A percentile compares a stretch with the other conserved stretches of the same genome.
phyloP scores from a whole-genome alignment of 2,113 vertebrate species.

The Psephotus haematonotus region DNA sequence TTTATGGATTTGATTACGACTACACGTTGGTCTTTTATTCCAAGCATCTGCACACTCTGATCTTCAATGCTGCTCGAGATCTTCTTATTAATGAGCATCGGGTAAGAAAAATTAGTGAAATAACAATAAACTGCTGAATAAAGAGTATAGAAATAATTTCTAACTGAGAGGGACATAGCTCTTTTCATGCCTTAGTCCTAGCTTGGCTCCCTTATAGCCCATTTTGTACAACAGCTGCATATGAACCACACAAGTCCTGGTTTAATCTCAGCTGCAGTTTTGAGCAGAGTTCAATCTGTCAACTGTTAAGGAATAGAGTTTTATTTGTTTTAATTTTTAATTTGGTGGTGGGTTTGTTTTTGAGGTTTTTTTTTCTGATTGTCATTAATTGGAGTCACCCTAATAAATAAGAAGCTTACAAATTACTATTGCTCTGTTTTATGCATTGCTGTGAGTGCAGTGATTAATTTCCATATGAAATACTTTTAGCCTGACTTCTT shows the following conservation, averaged over 20 bases:
- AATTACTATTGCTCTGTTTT: neutral
- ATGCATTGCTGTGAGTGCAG: neutral
- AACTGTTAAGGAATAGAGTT: neutral
- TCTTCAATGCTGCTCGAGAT: conserved; percentile 93
- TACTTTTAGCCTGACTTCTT: neutral
- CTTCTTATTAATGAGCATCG: conserved; percentile 93
- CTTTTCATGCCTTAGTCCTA: neutral
- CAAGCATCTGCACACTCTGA: conserved; percentile 91
- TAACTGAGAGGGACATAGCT: neutral
- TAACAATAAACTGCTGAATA: neutral
- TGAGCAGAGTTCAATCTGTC: neutral
- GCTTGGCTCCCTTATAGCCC: neutral
- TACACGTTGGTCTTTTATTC: conserved; percentile 98
- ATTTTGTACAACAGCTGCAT: neutral
- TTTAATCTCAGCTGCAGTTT: neutral
- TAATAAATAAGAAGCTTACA: neutral
- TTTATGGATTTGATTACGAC: conserved; percentile 98
- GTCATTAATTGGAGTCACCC: neutral
- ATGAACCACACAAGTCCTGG: neutral
- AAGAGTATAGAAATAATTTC: no score
- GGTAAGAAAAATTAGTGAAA: conserved; percentile 70
- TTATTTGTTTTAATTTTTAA: neutral
- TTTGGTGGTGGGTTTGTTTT: neutral
- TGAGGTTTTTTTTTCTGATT: neutral
- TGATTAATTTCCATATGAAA: neutral